Base-by-base conservation (phyloP, 2,888 invertebrate genomes). In the Liopterus haemorrhoidalis region DNA sequence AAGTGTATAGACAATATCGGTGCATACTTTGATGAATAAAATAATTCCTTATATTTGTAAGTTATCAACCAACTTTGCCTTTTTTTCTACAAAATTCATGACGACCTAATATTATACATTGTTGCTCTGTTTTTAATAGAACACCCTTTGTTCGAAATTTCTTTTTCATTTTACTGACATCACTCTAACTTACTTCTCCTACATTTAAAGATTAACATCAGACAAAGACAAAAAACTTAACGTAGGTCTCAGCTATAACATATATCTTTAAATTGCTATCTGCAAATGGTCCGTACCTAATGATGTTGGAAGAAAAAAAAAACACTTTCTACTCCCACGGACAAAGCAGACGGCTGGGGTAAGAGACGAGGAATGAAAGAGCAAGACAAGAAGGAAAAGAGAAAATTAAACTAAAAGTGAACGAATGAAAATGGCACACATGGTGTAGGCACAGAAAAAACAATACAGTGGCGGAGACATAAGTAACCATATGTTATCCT, bases 241-340 rank as follows among this genome's bases (percentile, higher is more conserved):
- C n/a, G 11, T 9, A 37, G 20, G 32, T 18, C 31, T 33, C 38
- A 11, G n/a, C n/a, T n/a, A n/a, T 52, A 53, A 53, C 53, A 52
- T 48, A 56, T 57, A 60, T 56, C 57, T 55, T 56, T 56, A 57
- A 61, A 62, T 60, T 59, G 58, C 59, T 55, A 59, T 60, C 55
- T 54, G 57, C 54, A 63, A 64, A 64, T 62, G 63, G 59, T 46
- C 59, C 57, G 61, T 62, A 58, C 57, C 54, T 63, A 63, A 63
- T 61, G 63, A 63, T 60, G 60, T 59, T 59, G 61, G 59, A 60
- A 60, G 54, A 57, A 55, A 32, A 41, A 46, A 46, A 55, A 56
- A 53, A 54, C 56, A 57, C 57, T 58, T 57, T 56, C 54, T 50
- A 50, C 44, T 45, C 45, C 31, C 39, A 45, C 45, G 45, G 48